Conservation (phyloP, 2,797 vertebrate species). For the Mallotus villosus region DNA sequence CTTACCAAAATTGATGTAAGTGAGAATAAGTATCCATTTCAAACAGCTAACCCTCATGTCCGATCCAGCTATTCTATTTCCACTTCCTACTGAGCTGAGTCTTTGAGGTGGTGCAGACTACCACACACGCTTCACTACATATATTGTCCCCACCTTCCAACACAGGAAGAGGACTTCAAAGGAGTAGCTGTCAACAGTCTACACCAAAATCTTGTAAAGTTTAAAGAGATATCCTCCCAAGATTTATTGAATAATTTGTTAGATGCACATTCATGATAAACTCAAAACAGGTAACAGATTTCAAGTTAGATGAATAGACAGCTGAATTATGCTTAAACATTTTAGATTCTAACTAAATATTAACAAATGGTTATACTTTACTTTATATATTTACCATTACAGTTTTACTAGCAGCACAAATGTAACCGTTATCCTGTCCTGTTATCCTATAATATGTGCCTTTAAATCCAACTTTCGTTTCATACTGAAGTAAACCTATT, state of each 20-base stretch:
- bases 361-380: background rate
- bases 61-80: background rate
- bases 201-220: background rate
- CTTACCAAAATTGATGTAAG: constrained; percentile 55
- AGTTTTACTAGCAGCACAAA: background rate
- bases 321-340: background rate
- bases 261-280: no score
- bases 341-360: background rate
- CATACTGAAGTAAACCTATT: background rate
- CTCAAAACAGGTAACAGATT: background rate
- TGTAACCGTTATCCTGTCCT: background rate
- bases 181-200: constrained; percentile 20
- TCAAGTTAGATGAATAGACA: background rate
- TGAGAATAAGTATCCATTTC: constrained; percentile 33
- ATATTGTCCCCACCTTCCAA: constrained; percentile 33
- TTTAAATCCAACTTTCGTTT: background rate
- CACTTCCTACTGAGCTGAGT: background rate
- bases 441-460: background rate
- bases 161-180: constrained; percentile 56
- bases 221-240: no score
- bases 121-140: background rate
- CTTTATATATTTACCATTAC: no score
- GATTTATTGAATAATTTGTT: no score
- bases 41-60: constrained; percentile 46
- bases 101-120: background rate